These are phyloP conservation scores for Yponomeuta plumbellus DNA, from an alignment of 2,888 invertebrate species.

Conservation along the genomic window DNA sequence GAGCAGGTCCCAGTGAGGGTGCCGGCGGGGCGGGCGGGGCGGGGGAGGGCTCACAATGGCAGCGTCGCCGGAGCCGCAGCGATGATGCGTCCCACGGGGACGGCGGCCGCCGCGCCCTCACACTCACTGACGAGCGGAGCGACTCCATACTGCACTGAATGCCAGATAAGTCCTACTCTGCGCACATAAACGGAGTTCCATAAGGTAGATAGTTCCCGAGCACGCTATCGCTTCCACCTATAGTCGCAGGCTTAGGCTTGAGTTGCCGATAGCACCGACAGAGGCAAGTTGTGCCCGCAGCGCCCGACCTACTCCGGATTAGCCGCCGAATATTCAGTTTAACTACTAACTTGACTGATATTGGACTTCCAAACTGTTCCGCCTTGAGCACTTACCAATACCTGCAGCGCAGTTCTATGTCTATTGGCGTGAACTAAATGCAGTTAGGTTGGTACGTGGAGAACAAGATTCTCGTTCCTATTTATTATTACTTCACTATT, in stretches of 20 bases:
- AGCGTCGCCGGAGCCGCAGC: neutral
- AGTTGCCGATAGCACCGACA: neutral
- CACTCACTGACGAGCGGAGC: neutral
- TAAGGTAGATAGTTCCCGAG: neutral
- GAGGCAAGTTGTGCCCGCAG: neutral
- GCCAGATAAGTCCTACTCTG: too few relatives aligned
- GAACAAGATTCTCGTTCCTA: too few relatives aligned
- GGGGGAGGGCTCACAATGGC: neutral
- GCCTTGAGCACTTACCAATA: neutral
- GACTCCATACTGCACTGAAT: neutral
- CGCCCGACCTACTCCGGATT: neutral
- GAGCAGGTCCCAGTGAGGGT: neutral
- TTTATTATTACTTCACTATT: too few relatives aligned
- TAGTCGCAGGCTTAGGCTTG: neutral
- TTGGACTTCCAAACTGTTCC: neutral
- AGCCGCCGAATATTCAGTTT: neutral
- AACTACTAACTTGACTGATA: neutral
- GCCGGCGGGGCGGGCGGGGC: neutral
- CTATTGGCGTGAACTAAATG: too few relatives aligned
- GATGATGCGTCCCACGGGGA: neutral
- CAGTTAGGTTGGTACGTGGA: too few relatives aligned
- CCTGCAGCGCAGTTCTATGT: neutral
- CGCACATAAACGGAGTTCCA: neutral
- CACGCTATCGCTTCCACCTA: neutral
- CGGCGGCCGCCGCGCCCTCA: neutral